Conservation (phyloP, 2,888 invertebrate species). For the Gymnocheta viridis region DNA sequence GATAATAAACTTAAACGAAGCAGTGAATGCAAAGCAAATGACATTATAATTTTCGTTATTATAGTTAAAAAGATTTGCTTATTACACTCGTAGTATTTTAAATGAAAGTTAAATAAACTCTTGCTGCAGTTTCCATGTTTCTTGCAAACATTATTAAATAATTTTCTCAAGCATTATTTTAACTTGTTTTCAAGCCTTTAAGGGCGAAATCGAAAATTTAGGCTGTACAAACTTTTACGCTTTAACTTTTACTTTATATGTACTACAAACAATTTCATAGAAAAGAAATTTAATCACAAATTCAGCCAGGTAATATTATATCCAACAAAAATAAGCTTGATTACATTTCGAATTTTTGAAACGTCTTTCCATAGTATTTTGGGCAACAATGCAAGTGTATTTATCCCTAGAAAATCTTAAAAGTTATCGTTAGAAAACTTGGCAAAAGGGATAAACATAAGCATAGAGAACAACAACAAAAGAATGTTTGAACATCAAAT, state of each 20-base stretch:
- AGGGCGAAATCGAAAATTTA: slow-evolving; percentile 15
- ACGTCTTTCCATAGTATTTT: slow-evolving; percentile 25
- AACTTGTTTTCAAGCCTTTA: slow-evolving; percentile 16
- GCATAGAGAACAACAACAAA: neutral
- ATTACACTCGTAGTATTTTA: neutral
- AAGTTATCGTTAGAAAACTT: slow-evolving; percentile 10
- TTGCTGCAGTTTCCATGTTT: neutral
- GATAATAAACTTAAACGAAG: slow-evolving; percentile 18
- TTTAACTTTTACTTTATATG: slow-evolving; percentile 3
- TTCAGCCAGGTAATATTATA: slow-evolving; percentile 51
- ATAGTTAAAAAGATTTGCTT: neutral
- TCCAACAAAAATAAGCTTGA: slow-evolving; percentile 53
- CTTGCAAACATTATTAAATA: neutral
- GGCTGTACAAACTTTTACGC: neutral
- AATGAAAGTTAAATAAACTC: neutral
- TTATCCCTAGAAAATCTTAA: slow-evolving; percentile 7
- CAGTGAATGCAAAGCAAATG: slow-evolving; percentile 54
- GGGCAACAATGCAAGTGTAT: slow-evolving; percentile 4
- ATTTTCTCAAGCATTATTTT: slow-evolving; percentile 28
- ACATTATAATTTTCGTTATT: slow-evolving; percentile 41
- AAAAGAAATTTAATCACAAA: slow-evolving; percentile 33
- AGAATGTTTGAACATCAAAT: slow-evolving; percentile 12
- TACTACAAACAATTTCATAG: neutral
- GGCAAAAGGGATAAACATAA: neutral
- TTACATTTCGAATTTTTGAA: slow-evolving; percentile 64